Percentiles rank a stretch among this genome's conserved stretches.
Evolutionary conservation across 2,888 invertebrate genomes (phyloP).

Genomic region (Morpho achilles): DNA sequence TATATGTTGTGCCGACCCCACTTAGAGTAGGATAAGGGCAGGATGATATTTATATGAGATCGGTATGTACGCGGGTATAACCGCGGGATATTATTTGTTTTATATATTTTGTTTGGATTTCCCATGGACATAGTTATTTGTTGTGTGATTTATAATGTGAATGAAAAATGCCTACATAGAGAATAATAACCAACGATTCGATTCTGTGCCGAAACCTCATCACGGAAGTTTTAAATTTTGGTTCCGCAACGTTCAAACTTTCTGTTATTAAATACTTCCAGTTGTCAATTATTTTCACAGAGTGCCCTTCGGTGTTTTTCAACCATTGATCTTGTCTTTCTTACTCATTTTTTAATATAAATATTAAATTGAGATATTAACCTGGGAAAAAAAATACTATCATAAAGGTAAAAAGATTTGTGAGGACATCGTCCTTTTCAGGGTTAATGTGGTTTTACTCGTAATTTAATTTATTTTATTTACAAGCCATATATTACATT

Average conservation of each 20-base stretch:
- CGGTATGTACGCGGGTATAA: too few species aligned
- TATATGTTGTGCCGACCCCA: too few species aligned
- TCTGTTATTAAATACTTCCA: conserved; percentile 36
- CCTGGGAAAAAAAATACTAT: conserved; percentile 41
- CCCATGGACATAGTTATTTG: too few species aligned
- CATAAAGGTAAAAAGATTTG: conserved; percentile 43
- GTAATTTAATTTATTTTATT: conserved; percentile 40
- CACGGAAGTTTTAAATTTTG: conserved; percentile 52
- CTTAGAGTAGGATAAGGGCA: too few species aligned
- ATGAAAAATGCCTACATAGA: too few species aligned
- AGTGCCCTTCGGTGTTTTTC: conserved; percentile 32
- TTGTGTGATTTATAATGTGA: too few species aligned
- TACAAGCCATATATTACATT: conserved; percentile 28
- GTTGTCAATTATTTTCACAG: conserved; percentile 35
- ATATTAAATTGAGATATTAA: conserved; percentile 22
- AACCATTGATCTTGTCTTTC: conserved; percentile 19
- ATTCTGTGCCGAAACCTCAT: conserved; percentile 39
- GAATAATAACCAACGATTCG: conserved; percentile 35
- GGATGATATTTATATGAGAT: too few species aligned
- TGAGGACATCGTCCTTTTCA: conserved; percentile 46
- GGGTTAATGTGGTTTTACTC: conserved; percentile 43
- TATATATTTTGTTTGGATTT: too few species aligned
- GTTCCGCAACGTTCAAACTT: conserved; percentile 45
- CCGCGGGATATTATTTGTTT: too few species aligned
- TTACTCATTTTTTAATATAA: conserved; percentile 16